Conservation (phyloP, 2,797 vertebrate species). For the Sebastes glaucus region DNA sequence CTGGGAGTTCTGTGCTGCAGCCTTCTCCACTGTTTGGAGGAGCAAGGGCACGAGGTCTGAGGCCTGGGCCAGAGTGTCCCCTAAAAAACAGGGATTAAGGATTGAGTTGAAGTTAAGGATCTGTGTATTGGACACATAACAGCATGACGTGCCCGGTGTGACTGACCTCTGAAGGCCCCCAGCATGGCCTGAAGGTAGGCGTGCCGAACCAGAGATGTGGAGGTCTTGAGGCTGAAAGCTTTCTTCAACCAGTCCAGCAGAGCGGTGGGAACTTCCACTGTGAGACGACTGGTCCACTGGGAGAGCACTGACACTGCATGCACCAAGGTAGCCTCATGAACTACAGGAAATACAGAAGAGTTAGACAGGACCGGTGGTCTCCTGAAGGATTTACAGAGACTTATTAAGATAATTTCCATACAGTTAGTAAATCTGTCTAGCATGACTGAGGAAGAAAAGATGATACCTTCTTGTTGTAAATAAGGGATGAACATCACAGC, state of each 20-base stretch:
- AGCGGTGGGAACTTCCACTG: slow-evolving; percentile 87
- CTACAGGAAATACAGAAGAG: slow-evolving; percentile 65
- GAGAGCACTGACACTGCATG: slow-evolving; percentile 92
- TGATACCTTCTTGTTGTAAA: slow-evolving; percentile 95
- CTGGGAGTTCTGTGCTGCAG: slow-evolving; percentile 92
- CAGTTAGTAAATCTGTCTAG: background rate
- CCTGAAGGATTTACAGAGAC: background rate
- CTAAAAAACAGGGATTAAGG: slow-evolving; percentile 70
- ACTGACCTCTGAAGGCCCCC: slow-evolving; percentile 92
- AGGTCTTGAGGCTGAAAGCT: slow-evolving; percentile 94
- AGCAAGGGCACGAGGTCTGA: slow-evolving; percentile 88
- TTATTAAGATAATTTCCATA: background rate
- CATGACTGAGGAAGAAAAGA: background rate
- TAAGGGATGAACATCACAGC: slow-evolving; percentile 95
- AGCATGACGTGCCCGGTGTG: no score
- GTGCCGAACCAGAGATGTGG: slow-evolving; percentile 92
- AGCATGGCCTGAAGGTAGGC: slow-evolving; percentile 97
- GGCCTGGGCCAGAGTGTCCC: slow-evolving; percentile 90
- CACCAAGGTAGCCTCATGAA: slow-evolving; percentile 94
- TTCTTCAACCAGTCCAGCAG: slow-evolving; percentile 95
- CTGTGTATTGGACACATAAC: background rate
- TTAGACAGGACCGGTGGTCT: background rate
- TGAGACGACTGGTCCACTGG: slow-evolving; percentile 91
- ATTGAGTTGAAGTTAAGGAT: background rate
- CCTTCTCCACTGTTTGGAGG: slow-evolving; percentile 93